These are phyloP conservation scores for Drosophila percnosoma DNA, from an alignment of 2,888 invertebrate genomes.

Conservation along the genomic window DNA sequence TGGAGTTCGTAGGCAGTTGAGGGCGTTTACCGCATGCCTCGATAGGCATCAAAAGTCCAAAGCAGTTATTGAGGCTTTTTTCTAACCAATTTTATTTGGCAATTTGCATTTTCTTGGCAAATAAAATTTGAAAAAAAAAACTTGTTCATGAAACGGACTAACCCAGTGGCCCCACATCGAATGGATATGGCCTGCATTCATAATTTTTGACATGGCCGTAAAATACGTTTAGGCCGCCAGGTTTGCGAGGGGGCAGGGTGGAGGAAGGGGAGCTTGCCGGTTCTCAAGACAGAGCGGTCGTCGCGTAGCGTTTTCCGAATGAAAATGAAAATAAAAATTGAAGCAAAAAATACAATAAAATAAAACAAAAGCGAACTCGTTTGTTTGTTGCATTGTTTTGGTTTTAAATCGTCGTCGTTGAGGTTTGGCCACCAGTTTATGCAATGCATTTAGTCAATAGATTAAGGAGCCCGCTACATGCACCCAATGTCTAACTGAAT, in stretches of 20 bases:
- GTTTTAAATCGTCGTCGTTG: constrained; percentile 46
- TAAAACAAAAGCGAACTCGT: constrained; percentile 48
- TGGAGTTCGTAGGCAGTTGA: constrained; percentile 31
- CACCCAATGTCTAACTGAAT: constrained; percentile 22
- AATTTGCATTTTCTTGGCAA: constrained; percentile 49
- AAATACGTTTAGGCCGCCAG: constrained; percentile 27
- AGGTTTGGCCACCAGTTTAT: constrained; percentile 74
- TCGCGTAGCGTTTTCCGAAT: constrained; percentile 43
- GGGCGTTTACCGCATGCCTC: constrained; percentile 34
- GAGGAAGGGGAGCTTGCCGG: neutral
- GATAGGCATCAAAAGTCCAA: constrained; percentile 55
- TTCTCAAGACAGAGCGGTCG: constrained; percentile 59
- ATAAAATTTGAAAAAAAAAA: constrained; percentile 1
- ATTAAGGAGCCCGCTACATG: constrained; percentile 66
- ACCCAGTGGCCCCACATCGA: constrained; percentile 34
- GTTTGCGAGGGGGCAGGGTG: neutral
- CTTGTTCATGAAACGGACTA: constrained; percentile 38
- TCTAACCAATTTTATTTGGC: constrained; percentile 53
- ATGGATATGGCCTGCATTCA: constrained; percentile 58
- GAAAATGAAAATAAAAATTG: constrained; percentile 32
- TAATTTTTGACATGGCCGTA: constrained; percentile 66
- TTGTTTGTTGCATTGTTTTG: constrained; percentile 71
- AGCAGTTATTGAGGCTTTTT: constrained; percentile 44
- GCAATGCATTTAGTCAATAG: constrained; percentile 79
- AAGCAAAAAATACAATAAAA: constrained; percentile 1